Evolutionary conservation across 2,888 invertebrate genomes (phyloP), one percentile per base, ranked within the genome.

Genomic region (Malachius bipustulatus): DNA sequence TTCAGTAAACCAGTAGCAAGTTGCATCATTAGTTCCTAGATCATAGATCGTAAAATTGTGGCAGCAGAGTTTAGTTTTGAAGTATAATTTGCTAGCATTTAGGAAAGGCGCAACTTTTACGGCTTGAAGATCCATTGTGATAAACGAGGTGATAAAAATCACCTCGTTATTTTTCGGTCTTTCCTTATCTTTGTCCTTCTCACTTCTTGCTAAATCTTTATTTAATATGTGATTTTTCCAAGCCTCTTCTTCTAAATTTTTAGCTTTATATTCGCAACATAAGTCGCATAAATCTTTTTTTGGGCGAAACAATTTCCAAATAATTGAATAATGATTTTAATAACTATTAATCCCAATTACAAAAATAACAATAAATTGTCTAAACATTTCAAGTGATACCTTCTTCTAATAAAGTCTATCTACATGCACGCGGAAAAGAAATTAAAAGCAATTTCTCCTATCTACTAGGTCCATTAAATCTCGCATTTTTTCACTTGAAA

Each of bases 1-100:
- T 19, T 19, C 24, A 19, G 24, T 19, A 19, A 19, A n/a, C 24
- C 24, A 19, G n/a, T 19, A 19, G n/a, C 24, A 19, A 19, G 24
- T n/a, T 19, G 24, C 24, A 19, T 19, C 24, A n/a, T 19, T 19
- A 19, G 24, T 19, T 19, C 24, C 24, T 19, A 19, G n/a, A 19
- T 19, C 24, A 19, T 8, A 19, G 6, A 19, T 19, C n/a, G 24
- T 19, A 19, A 19, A 19, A n/a, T 19, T 19, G n/a, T 19, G 24
- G n/a, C 6, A 19, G 24, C 24, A 19, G 6, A 19, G 24, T 19
- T 19, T 19, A 19, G 24, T 19, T 19, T 19, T 19, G 24, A 19
- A 19, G 24, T 19, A 19, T 19, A 19, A 19, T 8, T 6, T 8
- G 24, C n/a, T 19, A 8, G 24, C 24, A 19, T 19, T 19, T 8